Evolutionary conservation across 2,888 invertebrate genomes (phyloP).

Genomic region (Chorisops tibialis): DNA sequence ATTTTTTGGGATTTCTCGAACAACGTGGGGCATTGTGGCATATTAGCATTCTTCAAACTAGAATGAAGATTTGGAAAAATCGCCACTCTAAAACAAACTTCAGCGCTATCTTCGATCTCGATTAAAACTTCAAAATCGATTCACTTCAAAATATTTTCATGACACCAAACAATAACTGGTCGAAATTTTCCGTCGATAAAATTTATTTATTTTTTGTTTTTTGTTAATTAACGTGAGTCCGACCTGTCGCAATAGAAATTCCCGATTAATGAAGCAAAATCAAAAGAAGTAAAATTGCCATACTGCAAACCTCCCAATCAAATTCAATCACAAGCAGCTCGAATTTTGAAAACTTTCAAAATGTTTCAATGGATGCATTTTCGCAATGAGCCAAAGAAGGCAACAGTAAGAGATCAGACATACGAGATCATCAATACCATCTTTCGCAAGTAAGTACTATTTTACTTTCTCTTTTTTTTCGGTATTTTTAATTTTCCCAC

Average conservation of each 20-base stretch:
- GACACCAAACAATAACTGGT: neutral
- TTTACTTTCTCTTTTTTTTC: neutral
- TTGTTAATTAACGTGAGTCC: constrained; percentile 5
- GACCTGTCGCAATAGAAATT: constrained; percentile 13
- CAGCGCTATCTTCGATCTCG: too few relatives aligned
- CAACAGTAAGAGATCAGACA: neutral
- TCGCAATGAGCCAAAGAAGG: constrained; percentile 5
- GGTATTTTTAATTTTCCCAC: neutral
- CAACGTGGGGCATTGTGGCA: too few relatives aligned
- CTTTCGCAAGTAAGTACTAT: constrained; percentile 6
- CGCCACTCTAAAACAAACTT: too few relatives aligned
- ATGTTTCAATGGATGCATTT: constrained; percentile 17
- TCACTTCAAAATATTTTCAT: neutral
- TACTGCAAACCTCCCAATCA: neutral
- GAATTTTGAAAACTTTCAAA: neutral
- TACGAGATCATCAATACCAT: neutral
- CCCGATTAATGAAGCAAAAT: neutral
- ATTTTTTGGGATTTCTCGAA: too few relatives aligned
- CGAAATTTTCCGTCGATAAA: neutral
- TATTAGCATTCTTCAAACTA: too few relatives aligned
- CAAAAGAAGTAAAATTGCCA: neutral
- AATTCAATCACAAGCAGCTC: neutral
- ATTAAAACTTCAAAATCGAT: neutral
- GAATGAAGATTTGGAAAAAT: too few relatives aligned
- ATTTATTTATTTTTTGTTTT: too few relatives aligned